phyloP scores from a whole-genome alignment of 2,797 vertebrate genomes.

The Platalea minor region DNA sequence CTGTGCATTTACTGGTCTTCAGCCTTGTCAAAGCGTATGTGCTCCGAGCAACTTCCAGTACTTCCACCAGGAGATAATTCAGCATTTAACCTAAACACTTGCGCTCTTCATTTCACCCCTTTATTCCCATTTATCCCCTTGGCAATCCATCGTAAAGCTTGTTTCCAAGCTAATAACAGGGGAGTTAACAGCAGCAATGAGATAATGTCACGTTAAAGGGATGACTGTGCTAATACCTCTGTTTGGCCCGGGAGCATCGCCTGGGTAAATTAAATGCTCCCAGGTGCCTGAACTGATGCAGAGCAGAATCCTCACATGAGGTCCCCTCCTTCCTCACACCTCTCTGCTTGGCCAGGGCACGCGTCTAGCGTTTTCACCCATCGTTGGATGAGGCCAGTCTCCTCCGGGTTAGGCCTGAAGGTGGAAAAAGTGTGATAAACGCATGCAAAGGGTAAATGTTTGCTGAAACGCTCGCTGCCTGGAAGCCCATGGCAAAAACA shows the following conservation, averaged over 20 bases:
- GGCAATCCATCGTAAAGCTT: neutral
- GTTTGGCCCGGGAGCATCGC: neutral
- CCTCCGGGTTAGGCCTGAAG: neutral
- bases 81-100: neutral
- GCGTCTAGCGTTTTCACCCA: neutral
- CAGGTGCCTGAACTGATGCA: neutral
- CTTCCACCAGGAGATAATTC: neutral
- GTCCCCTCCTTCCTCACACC: neutral
- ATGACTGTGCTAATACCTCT: neutral
- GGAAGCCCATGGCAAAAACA: neutral
- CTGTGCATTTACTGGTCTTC: neutral
- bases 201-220: neutral
- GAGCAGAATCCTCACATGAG: neutral
- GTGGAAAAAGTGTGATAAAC: neutral
- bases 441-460: neutral
- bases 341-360: neutral
- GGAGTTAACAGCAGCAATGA: neutral
- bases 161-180: neutral
- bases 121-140: neutral
- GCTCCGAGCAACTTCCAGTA: neutral
- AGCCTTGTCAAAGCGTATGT: neutral
- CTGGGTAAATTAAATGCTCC: constrained; percentile 5
- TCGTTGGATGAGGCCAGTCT: neutral
- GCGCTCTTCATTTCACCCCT: neutral
- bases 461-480: neutral